phyloP scores from a whole-genome alignment of 2,113 vertebrate genomes.

The human (Homo sapiens) region GRCh38 chr17:37568001-37568500 shows the following conservation, averaged over 20 bases:
- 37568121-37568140: too few species aligned
- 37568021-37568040: too few species aligned
- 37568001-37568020: too few species aligned
- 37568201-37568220: neutral
- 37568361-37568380: neutral
- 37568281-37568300: neutral
- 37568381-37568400: slow-evolving; percentile 3
- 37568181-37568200: too few species aligned
- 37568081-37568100: too few species aligned
- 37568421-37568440: slow-evolving; percentile 20
- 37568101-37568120: too few species aligned
- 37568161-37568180: too few species aligned
- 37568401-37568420: neutral
- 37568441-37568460: neutral
- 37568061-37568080: too few species aligned
- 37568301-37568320: slow-evolving; percentile 19
- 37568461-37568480: slow-evolving; percentile 29
- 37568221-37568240: neutral
- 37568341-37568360: neutral
- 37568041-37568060: too few species aligned
- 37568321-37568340: slow-evolving; percentile 8
- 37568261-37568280: neutral
- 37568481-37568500: neutral
- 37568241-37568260: neutral
- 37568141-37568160: too few species aligned